Evolutionary conservation across 1,140 invertebrate species (phyloP).

Genomic region (Mercenaria mercenaria): DNA sequence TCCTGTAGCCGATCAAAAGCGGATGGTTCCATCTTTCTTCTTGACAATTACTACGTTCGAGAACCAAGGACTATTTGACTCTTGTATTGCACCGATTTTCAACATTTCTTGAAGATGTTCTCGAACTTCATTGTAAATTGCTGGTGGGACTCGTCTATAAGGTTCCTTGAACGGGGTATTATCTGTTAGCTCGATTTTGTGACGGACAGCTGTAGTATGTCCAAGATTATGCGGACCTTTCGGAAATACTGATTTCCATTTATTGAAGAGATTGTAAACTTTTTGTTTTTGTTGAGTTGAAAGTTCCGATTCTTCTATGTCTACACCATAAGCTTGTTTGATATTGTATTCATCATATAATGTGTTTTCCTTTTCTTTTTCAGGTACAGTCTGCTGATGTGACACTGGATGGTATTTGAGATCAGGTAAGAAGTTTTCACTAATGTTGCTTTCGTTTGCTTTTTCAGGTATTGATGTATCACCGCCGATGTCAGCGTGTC

Average conservation of each 20-base stretch:
- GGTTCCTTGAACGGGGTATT: background rate
- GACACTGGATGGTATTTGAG: too few relatives aligned
- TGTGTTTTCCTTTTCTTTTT: too few relatives aligned
- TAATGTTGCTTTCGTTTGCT: too few relatives aligned
- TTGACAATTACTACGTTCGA: slow-evolving; percentile 86
- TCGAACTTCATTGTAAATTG: slow-evolving; percentile 6
- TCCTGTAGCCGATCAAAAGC: slow-evolving; percentile 82
- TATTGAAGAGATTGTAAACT: background rate
- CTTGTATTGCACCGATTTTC: background rate
- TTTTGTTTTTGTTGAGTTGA: background rate
- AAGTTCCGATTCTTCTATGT: too few relatives aligned
- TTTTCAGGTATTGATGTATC: background rate
- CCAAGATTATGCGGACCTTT: background rate
- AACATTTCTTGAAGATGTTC: slow-evolving; percentile 30
- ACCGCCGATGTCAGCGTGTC: background rate
- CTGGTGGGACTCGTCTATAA: background rate
- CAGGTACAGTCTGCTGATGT: too few relatives aligned
- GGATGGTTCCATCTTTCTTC: slow-evolving; percentile 86
- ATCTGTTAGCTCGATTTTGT: background rate
- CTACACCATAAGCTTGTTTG: too few relatives aligned
- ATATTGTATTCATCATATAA: too few relatives aligned
- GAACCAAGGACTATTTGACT: slow-evolving; percentile 84
- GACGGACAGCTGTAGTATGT: background rate
- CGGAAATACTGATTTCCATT: background rate
- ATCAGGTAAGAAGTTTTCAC: too few relatives aligned